phyloP scores from a whole-genome alignment of 2,888 invertebrate genomes.

The Acanthosepion lycidas region DNA sequence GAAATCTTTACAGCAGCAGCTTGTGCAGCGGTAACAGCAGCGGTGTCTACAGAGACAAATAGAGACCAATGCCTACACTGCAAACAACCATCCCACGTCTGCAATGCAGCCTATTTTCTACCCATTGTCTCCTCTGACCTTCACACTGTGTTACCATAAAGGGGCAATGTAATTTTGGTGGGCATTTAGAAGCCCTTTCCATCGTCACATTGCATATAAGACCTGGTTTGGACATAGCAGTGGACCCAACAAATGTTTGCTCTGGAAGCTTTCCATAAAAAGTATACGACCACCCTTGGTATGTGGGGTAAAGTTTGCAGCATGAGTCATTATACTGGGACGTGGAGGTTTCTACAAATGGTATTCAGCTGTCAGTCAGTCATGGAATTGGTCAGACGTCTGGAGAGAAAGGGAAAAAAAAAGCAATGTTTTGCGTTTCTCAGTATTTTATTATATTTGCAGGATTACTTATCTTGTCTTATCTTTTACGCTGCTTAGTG shows the following conservation, averaged over 20 bases:
- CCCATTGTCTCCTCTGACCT: no score
- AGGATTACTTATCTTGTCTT: neutral
- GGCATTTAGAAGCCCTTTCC: neutral
- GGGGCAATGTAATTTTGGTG: no score
- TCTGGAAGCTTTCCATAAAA: neutral
- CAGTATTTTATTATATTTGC: neutral
- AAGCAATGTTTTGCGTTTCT: neutral
- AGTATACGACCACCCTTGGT: neutral
- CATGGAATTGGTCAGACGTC: neutral
- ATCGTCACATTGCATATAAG: neutral
- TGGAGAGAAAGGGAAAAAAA: no score
- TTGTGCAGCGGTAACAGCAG: no score
- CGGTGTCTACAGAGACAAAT: no score
- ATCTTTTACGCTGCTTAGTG: neutral
- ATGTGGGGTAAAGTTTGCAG: neutral
- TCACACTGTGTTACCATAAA: no score
- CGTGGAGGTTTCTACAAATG: neutral
- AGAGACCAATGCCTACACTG: no score
- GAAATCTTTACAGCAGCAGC: no score
- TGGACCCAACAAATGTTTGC: no score
- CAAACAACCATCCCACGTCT: no score
- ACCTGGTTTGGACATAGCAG: neutral
- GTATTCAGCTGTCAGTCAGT: neutral
- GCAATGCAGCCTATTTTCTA: no score
- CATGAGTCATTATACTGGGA: neutral